Evolutionary conservation across 2,113 vertebrate genomes (phyloP), one percentile per base, ranked within the genome.

Genomic region (Chaetodon auriga): DNA sequence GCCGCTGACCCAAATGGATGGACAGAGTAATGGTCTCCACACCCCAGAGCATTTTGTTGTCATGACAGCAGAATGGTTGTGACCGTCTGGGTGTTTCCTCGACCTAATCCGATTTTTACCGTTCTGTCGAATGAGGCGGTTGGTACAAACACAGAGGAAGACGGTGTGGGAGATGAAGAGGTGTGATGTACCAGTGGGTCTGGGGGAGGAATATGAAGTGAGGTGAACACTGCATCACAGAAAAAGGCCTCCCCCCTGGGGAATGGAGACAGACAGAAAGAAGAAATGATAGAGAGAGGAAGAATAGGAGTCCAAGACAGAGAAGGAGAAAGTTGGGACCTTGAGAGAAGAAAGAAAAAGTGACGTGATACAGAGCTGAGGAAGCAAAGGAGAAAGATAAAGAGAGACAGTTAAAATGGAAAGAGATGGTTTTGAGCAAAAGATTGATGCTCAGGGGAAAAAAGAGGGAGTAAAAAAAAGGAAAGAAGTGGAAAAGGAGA

Each of bases 21-120:
- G 54, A 57, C 51, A 72, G 55, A 80, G 51, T 86, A 89, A 88
- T 84, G 75, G 76, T 63, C 84, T 83, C 51, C 61, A 64, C 35
- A 71, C 83, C 88, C 86, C 81, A 73, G 77, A 91, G 82, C 88
- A 89, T 86, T 86, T 61, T 57, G 75, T 84, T 82, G 92, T 80
- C 70, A 85, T 89, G 85, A 41, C 76, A 80, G 53, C 68, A 30
- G 54, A 75, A 87, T 61, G 75, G 81, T 75, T 61, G 69, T 81
- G 70, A 75, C 30, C 13, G 35, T 83, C 60, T 71, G 70, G 58
- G 75, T 75, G 49, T 63, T 63, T 55, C 75, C 53, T 58, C 18
- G 4, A n/a, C 21, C 75, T 78, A 66, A 88, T 80, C 63, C 36
- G 55, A 79, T 69, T 83, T 80, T 68, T 48, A 70, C 70, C 21